Conservation (phyloP, 2,113 vertebrate genomes). For the Agapornis roseicollis region DNA sequence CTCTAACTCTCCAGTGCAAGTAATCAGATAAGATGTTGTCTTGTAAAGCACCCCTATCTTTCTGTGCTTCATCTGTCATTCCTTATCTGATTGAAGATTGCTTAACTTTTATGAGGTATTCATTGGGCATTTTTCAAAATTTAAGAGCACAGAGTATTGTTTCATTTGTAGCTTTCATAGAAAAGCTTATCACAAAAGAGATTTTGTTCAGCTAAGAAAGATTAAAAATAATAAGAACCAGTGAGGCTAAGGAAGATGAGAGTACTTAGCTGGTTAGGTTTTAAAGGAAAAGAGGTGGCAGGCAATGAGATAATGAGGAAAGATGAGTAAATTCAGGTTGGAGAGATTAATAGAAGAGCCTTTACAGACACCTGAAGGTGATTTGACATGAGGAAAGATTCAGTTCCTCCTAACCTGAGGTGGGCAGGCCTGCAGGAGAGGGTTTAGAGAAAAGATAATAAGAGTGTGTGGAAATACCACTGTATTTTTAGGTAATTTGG, state of each 20-base stretch:
- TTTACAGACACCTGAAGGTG: not conserved
- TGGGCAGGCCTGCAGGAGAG: not conserved
- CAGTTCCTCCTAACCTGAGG: not conserved
- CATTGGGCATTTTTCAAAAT: not conserved
- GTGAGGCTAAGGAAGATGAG: not conserved
- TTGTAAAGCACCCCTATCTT: not conserved
- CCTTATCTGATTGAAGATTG: not conserved
- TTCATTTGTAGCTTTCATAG: not conserved
- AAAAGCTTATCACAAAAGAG: not conserved
- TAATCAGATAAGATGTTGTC: not conserved
- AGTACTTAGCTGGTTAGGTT: not conserved
- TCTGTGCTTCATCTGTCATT: not conserved
- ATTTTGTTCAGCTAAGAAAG: not conserved
- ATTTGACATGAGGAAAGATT: not conserved
- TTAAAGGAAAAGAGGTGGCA: not conserved
- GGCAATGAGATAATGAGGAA: not conserved
- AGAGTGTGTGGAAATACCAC: not conserved
- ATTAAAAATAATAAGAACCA: not conserved
- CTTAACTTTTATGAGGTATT: not conserved
- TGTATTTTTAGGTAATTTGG: not conserved
- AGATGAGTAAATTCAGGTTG: not conserved
- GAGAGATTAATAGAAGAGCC: not conserved
- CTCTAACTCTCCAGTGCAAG: not conserved
- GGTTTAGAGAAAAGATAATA: not conserved
- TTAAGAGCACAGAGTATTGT: not conserved